These are phyloP conservation scores for Tragelaphus scriptus DNA, from an alignment of 2,113 vertebrate species.

Conservation along the genomic window DNA sequence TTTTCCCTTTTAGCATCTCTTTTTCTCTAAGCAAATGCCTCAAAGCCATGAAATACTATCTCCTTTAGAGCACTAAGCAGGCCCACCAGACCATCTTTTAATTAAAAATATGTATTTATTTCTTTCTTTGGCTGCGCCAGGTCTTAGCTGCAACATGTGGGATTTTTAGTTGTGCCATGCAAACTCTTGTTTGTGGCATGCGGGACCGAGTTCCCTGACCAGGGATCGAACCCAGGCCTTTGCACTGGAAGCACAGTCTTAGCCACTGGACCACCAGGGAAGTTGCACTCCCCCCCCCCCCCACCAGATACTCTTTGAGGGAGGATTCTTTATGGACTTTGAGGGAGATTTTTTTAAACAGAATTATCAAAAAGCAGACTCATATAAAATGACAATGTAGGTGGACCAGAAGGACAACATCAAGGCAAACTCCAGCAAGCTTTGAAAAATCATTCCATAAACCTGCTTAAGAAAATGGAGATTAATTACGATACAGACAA, in stretches of 20 bases:
- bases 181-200: not conserved
- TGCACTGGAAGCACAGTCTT: not conserved
- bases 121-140: not conserved
- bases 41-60: not conserved
- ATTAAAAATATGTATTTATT: not conserved
- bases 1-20: not conserved
- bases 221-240: not conserved
- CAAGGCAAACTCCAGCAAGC: not conserved
- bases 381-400: not conserved
- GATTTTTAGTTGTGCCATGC: not conserved
- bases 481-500: not conserved
- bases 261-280: not conserved
- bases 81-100: not conserved
- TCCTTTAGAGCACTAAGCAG: not conserved
- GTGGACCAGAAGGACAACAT: not conserved
- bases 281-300: not conserved
- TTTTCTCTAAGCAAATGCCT: not conserved
- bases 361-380: not conserved
- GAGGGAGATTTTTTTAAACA: not conserved
- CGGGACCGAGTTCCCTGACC: not conserved
- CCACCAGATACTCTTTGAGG: not conserved
- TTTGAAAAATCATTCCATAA: not conserved
- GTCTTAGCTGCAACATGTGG: not conserved
- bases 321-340: not conserved
- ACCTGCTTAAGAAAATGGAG: not conserved